Evolutionary conservation across 2,113 vertebrate genomes (phyloP).

Genomic region (Cervus canadensis): DNA sequence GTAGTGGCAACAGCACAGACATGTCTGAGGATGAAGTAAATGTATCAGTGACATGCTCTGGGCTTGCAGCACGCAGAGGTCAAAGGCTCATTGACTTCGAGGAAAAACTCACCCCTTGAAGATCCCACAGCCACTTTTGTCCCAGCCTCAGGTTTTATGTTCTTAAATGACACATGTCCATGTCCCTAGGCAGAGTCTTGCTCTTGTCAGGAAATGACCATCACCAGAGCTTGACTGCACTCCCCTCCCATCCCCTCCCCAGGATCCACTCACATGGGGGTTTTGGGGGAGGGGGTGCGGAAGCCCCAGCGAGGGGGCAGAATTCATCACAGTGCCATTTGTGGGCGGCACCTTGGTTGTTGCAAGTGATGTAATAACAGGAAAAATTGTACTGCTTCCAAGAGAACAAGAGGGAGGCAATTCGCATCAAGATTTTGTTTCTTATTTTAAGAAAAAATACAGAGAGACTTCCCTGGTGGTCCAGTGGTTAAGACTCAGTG

Average conservation of each 20-base stretch:
- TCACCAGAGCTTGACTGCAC: neutral
- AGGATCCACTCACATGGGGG: neutral
- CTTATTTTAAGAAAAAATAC: neutral
- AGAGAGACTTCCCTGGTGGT: neutral
- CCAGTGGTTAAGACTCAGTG: neutral
- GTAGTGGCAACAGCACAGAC: no score
- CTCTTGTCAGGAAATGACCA: neutral
- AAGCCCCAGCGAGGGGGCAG: neutral
- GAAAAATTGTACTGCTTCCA: neutral
- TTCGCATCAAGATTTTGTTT: neutral
- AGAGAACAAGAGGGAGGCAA: neutral
- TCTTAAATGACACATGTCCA: accelerated
- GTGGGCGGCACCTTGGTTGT: accelerated
- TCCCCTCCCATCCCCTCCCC: neutral
- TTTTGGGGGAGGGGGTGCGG: accelerated
- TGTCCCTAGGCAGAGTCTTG: neutral
- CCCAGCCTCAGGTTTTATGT: neutral
- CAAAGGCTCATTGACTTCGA: neutral
- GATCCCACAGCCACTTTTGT: neutral
- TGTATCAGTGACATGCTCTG: accelerated
- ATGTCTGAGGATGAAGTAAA: neutral
- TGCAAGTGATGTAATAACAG: neutral
- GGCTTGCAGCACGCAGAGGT: neutral
- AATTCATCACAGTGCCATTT: neutral
- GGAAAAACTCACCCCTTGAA: neutral